A percentile compares a stretch with the other conserved stretches of the same genome.
phyloP scores from a whole-genome alignment of 2,113 vertebrate species.

The Microcebus tavaratra region DNA sequence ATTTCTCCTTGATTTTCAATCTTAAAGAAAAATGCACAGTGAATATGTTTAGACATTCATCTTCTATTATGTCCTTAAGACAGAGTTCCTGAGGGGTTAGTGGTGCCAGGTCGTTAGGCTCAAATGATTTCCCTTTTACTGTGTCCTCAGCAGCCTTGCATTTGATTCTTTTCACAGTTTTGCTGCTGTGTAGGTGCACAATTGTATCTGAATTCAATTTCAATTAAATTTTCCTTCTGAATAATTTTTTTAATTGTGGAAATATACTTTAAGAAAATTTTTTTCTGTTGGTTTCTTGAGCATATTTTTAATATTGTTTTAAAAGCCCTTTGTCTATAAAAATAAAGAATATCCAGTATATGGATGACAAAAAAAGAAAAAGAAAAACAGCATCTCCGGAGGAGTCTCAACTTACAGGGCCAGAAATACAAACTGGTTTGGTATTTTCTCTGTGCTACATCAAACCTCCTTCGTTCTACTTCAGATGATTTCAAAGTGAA shows the following conservation, averaged over 20 bases:
- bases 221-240: background rate
- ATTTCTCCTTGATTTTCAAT: background rate
- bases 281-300: background rate
- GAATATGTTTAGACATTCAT: background rate
- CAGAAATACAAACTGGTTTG: background rate
- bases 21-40: background rate
- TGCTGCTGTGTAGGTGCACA: background rate
- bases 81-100: rapidly evolving
- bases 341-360: too few species aligned
- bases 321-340: too few species aligned
- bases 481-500: background rate
- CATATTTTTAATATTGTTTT: too few species aligned
- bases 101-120: background rate
- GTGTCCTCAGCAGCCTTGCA: background rate
- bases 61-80: too few species aligned
- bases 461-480: background rate
- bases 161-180: background rate
- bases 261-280: background rate
- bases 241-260: background rate
- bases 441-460: background rate
- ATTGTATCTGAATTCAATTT: background rate
- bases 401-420: background rate
- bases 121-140: background rate
- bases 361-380: too few species aligned
- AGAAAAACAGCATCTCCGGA: background rate